Base-by-base conservation (phyloP, 2,113 vertebrate species). In the Anas platyrhynchos region DNA sequence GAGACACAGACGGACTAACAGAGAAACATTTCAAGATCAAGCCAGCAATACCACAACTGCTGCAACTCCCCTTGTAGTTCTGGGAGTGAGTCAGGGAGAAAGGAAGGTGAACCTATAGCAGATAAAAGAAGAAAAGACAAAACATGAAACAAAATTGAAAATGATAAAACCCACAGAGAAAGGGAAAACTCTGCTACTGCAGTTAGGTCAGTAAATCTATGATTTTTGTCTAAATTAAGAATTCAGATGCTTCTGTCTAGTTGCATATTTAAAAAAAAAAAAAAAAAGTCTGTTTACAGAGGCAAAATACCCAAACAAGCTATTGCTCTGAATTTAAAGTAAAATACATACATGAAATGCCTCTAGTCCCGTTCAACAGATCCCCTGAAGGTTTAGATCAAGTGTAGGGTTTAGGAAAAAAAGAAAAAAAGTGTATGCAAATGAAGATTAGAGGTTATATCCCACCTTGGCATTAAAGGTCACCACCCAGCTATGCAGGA, bases 131-230 rank as follows among this genome's bases (percentile, higher is more conserved):
- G 5, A 56, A 63, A 11, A 0, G 6, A 69, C 55, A 13, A 90
- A 59, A 67, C 38, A 38, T 9, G 20, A 88, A 74, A 86, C 32
- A 84, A 86, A 91, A 38, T 11, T 13, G 16, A 69, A 94, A 86
- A 66, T 31, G 9, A 32, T 93, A 67, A 81, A 83, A 59, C 8
- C 4, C 2, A 43, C 7, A 68, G 18, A 86, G 46, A 83, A 94
- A 85, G 4, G 6, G 21, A 68, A 86, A 78, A 13, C 5, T 85
- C 56, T 65, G 20, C 81, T 79, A 91, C 11, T 84, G 16, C 23
- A 91, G 88, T 78, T 73, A 84, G 73, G 69, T 93, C 81, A 84
- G 48, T 67, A 91, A 92, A 86, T 58, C 25, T 29, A 10, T 85
- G 36, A 54, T 9, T 73, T 90, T 75, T 86, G 83, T 36, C 46